Percentiles rank a stretch among this genome's conserved stretches.
Conservation (phyloP, 2,888 invertebrate species). For the Eristalis arbustorum region DNA sequence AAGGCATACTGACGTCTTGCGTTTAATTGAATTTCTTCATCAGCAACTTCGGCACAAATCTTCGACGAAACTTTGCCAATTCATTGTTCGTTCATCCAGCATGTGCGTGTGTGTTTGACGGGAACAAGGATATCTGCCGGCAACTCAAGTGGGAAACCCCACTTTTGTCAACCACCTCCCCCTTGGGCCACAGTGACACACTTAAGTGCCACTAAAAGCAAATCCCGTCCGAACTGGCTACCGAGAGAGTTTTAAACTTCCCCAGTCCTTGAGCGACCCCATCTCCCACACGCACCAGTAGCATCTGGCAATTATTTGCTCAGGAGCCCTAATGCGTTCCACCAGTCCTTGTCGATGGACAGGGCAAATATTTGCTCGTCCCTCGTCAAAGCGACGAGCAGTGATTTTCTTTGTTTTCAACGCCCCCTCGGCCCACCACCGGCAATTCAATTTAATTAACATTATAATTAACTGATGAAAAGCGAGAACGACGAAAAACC, state of each 20-base stretch:
- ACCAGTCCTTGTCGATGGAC: neutral
- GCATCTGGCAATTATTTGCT: neutral
- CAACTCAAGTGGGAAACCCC: neutral
- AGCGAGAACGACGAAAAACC: neutral
- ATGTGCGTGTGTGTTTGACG: neutral
- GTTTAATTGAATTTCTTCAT: neutral
- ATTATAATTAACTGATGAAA: constrained; percentile 22
- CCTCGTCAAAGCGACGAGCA: neutral
- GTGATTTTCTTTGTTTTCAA: neutral
- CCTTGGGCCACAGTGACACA: too few species aligned
- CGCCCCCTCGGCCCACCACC: neutral
- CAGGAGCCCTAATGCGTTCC: neutral
- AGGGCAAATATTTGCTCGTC: neutral
- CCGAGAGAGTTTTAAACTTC: neutral
- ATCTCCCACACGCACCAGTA: neutral
- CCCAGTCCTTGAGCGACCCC: neutral
- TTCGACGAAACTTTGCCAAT: neutral
- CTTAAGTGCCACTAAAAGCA: neutral
- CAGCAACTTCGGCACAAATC: neutral
- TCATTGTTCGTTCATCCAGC: neutral
- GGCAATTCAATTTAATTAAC: constrained; percentile 36
- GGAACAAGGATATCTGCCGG: neutral
- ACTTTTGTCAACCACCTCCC: too few species aligned
- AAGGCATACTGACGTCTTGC: neutral
- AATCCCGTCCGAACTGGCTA: neutral